Percentiles rank a stretch among this genome's conserved stretches.
Evolutionary conservation across 2,888 invertebrate genomes (phyloP).

Genomic region (Tridacna gigas): DNA sequence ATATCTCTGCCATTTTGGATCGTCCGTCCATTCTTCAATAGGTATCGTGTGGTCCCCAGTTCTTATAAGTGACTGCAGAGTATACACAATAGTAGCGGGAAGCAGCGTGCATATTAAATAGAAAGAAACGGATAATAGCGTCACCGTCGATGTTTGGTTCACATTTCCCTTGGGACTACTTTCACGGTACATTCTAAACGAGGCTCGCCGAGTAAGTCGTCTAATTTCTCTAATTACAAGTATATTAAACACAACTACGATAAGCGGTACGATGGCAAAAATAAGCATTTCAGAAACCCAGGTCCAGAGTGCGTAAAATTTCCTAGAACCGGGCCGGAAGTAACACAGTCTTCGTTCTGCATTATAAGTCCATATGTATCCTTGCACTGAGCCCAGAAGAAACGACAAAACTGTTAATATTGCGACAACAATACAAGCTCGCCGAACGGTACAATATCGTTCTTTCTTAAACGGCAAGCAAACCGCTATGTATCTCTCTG

Average conservation of each 20-base stretch:
- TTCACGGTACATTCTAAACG: slow-evolving; percentile 65
- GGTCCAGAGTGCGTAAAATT: slow-evolving; percentile 80
- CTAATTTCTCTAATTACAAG: slow-evolving; percentile 83
- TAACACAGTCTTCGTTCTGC: slow-evolving; percentile 69
- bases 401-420: slow-evolving; percentile 71
- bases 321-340: slow-evolving; percentile 65
- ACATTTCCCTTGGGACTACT: slow-evolving; percentile 45
- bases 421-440: slow-evolving; percentile 77
- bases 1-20: slow-evolving; percentile 80
- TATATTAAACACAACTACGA: slow-evolving; percentile 82
- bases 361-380: slow-evolving; percentile 82
- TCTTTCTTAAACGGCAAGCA: slow-evolving; percentile 82
- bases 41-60: slow-evolving; percentile 70
- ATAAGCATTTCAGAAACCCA: slow-evolving; percentile 81
- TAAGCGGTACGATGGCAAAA: slow-evolving; percentile 81
- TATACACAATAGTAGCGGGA: slow-evolving; percentile 83
- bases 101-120: slow-evolving; percentile 84
- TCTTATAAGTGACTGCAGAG: slow-evolving; percentile 73
- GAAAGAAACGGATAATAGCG: slow-evolving; percentile 83
- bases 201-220: slow-evolving; percentile 74
- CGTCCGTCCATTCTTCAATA: slow-evolving; percentile 68
- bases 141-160: slow-evolving; percentile 82
- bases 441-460: slow-evolving; percentile 79
- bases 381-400: slow-evolving; percentile 77
- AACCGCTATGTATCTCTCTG: slow-evolving; percentile 83